Evolutionary conservation across 1,140 invertebrate species (phyloP).

Genomic region (Sinella curviseta): DNA sequence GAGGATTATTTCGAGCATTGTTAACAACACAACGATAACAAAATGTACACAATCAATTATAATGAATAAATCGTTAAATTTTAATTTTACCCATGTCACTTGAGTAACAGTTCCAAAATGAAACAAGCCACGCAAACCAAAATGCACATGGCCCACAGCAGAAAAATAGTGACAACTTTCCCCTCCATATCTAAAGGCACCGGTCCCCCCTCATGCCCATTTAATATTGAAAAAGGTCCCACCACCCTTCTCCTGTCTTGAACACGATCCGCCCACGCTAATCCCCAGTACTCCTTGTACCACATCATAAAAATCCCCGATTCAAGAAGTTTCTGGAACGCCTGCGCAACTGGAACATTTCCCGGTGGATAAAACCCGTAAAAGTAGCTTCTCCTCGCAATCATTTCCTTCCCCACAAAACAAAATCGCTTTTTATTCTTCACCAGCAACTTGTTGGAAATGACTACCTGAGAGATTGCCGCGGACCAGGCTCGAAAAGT

Average conservation of each 20-base stretch:
- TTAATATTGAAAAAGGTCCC: neutral
- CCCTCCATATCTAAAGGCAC: neutral
- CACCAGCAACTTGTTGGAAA: neutral
- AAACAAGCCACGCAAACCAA: neutral
- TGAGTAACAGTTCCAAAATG: too few species aligned
- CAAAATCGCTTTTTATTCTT: neutral
- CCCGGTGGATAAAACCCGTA: neutral
- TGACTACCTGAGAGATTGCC: too few species aligned
- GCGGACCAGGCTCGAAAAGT: too few species aligned
- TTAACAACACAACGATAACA: neutral
- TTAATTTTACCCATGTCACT: too few species aligned
- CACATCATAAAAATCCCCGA: neutral
- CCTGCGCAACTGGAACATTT: neutral
- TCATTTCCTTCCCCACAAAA: neutral
- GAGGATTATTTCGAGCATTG: neutral
- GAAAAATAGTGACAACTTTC: neutral
- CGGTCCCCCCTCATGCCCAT: neutral
- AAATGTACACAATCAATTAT: neutral
- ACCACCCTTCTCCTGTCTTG: neutral
- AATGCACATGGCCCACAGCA: neutral
- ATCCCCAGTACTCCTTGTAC: neutral
- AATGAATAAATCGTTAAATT: too few species aligned
- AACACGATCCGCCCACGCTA: neutral
- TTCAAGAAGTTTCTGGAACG: neutral
- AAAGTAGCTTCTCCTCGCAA: neutral